A percentile compares a stretch with the other conserved stretches of the same genome.
Evolutionary conservation across 2,888 invertebrate species (phyloP).

Genomic region (Caenorhabditis sp.): DNA sequence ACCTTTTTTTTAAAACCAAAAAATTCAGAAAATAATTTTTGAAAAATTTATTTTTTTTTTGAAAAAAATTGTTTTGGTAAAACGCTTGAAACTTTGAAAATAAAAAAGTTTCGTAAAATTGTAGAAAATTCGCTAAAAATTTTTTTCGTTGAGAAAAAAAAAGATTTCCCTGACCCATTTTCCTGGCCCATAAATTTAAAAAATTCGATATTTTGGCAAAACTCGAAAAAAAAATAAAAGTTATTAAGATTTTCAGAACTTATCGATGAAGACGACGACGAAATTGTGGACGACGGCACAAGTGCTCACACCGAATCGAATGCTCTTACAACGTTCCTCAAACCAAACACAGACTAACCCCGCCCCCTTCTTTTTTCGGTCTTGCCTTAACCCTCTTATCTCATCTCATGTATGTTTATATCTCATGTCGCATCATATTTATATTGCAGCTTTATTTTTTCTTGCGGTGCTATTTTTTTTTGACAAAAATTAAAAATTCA

Average conservation of each 20-base stretch:
- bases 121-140: no score
- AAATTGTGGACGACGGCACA: conserved; percentile 35
- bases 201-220: no score
- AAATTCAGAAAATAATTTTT: no score
- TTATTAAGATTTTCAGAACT: conserved; percentile 63
- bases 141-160: no score
- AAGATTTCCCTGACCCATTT: no score
- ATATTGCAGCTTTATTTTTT: not conserved
- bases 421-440: not conserved
- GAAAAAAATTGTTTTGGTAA: no score
- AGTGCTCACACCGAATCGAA: conserved; percentile 56
- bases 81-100: no score
- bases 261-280: conserved; percentile 63
- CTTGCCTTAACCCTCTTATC: not conserved
- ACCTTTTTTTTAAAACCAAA: no score
- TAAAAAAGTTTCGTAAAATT: no score
- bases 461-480: not conserved
- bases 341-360: conserved; percentile 57
- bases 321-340: conserved; percentile 66
- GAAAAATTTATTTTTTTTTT: no score
- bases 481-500: conserved; percentile 8
- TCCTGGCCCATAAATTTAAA: no score
- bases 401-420: not conserved
- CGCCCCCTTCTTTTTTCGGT: not conserved
- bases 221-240: no score